Evolutionary conservation across 1,140 invertebrate species (phyloP).

Genomic region (Heterodera carotae): DNA sequence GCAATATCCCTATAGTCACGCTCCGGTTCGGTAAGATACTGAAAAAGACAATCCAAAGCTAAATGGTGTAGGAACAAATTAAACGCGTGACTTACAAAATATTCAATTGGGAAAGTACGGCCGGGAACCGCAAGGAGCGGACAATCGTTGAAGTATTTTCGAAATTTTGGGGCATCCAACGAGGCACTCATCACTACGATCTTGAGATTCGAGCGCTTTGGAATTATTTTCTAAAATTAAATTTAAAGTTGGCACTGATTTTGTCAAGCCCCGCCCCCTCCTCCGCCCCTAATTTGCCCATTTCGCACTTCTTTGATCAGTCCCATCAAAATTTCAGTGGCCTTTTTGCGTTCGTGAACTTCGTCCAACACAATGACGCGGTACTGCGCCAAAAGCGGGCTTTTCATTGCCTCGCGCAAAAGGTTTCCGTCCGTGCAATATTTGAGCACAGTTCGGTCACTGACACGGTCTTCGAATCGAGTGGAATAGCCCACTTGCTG

Average conservation of each 20-base stretch:
- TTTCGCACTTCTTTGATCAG: not conserved
- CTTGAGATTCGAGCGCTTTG: slow-evolving; percentile 71
- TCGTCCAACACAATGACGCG: slow-evolving; percentile 89
- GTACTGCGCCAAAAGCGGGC: slow-evolving; percentile 73
- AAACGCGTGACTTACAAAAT: not conserved
- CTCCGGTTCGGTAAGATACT: slow-evolving; percentile 44
- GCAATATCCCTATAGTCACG: slow-evolving; percentile 36
- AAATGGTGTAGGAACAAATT: not conserved
- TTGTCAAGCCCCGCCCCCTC: too few species aligned
- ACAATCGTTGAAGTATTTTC: slow-evolving; percentile 56
- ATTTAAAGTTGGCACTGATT: too few species aligned
- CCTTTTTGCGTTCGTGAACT: slow-evolving; percentile 87
- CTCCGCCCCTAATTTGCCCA: not conserved
- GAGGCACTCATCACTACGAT: slow-evolving; percentile 34
- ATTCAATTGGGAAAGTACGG: slow-evolving; percentile 74
- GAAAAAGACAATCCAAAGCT: slow-evolving; percentile 35
- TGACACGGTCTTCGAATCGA: slow-evolving; percentile 98
- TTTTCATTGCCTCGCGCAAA: slow-evolving; percentile 79
- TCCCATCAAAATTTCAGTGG: slow-evolving; percentile 75
- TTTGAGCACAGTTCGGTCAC: slow-evolving; percentile 81
- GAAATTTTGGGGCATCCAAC: slow-evolving; percentile 67
- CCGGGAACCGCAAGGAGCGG: slow-evolving; percentile 71
- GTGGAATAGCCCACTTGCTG: slow-evolving; percentile 99
- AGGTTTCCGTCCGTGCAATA: slow-evolving; percentile 91
- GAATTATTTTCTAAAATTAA: slow-evolving; percentile 77